Percentiles rank a stretch among this genome's conserved stretches.
These are phyloP conservation scores for Pterostichus niger DNA, from an alignment of 2,888 invertebrate species.

Conservation along the genomic window DNA sequence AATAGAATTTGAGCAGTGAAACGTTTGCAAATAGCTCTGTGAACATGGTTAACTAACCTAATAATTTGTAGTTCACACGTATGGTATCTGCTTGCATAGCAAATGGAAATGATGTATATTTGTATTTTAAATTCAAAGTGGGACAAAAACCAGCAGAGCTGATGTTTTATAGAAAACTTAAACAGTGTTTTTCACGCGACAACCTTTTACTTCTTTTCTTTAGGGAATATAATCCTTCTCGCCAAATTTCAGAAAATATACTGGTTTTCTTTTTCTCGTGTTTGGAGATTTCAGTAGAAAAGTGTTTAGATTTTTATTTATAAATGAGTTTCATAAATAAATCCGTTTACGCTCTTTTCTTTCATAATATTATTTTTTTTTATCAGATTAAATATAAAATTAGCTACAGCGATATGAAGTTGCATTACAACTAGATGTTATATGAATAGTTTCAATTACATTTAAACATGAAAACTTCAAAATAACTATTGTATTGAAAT, in stretches of 20 bases:
- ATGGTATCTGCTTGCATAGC: neutral
- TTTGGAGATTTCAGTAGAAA: no score
- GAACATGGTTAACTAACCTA: slow-evolving; percentile 30
- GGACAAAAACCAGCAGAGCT: slow-evolving; percentile 6
- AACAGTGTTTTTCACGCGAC: slow-evolving; percentile 16
- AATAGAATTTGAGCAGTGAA: slow-evolving; percentile 38
- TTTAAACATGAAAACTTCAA: no score
- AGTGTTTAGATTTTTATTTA: no score
- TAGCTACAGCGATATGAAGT: no score
- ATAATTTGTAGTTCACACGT: slow-evolving; percentile 11
- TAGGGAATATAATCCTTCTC: slow-evolving; percentile 20
- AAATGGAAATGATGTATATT: slow-evolving; percentile 26
- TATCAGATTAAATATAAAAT: no score
- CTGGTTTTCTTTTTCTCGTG: neutral
- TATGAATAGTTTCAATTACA: no score
- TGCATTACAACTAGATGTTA: no score
- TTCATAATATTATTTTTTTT: no score
- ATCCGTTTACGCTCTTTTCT: no score
- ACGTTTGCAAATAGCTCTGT: slow-evolving; percentile 39
- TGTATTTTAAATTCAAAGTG: slow-evolving; percentile 19
- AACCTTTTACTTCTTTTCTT: slow-evolving; percentile 41
- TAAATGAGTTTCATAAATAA: no score
- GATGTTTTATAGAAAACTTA: slow-evolving; percentile 46
- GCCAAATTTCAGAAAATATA: slow-evolving; percentile 4
- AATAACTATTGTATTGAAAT: no score